Conservation (phyloP, 2,113 vertebrate species). For the Sinocyclocheilus maitianheensis region DNA sequence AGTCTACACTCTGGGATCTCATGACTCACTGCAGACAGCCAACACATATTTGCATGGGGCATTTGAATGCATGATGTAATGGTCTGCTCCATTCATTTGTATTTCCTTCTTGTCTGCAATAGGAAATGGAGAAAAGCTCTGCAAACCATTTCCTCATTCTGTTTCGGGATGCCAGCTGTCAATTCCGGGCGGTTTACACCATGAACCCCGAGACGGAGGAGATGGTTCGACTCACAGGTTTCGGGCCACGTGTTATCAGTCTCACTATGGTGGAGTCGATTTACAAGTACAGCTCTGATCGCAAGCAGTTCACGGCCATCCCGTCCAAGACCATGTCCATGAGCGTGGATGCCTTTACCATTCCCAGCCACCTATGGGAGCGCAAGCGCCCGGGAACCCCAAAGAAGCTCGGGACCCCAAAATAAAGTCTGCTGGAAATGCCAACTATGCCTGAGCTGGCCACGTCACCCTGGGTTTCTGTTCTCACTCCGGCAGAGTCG, state of each 20-base stretch:
- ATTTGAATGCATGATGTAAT: conserved; percentile 11
- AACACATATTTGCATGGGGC: conserved; percentile 3
- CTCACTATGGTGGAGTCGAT: conserved; percentile 86
- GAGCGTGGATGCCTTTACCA: conserved; percentile 92
- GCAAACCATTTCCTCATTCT: conserved; percentile 94
- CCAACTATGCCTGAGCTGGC: conserved; percentile 32
- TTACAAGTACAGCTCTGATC: conserved; percentile 93
- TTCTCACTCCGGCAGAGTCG: conserved; percentile 37
- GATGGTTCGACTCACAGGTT: conserved; percentile 82
- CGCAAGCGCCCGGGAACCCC: conserved; percentile 86
- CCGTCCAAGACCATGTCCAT: conserved; percentile 94
- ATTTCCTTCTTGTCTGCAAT: not conserved
- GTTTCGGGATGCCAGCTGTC: conserved; percentile 88
- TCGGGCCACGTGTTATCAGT: conserved; percentile 80
- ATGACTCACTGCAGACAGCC: not conserved
- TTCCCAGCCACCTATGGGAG: conserved; percentile 89
- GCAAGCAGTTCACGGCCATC: conserved; percentile 90
- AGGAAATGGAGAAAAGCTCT: conserved; percentile 88
- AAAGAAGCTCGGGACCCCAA: conserved; percentile 86
- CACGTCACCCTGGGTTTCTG: not conserved
- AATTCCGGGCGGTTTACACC: conserved; percentile 90
- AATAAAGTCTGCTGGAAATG: conserved; percentile 65
- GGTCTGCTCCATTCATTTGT: not conserved
- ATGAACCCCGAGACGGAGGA: conserved; percentile 85
- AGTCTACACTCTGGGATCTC: conserved; percentile 6